Conservation (phyloP, 2,113 vertebrate genomes). For the Oxyruncus cristatus region DNA sequence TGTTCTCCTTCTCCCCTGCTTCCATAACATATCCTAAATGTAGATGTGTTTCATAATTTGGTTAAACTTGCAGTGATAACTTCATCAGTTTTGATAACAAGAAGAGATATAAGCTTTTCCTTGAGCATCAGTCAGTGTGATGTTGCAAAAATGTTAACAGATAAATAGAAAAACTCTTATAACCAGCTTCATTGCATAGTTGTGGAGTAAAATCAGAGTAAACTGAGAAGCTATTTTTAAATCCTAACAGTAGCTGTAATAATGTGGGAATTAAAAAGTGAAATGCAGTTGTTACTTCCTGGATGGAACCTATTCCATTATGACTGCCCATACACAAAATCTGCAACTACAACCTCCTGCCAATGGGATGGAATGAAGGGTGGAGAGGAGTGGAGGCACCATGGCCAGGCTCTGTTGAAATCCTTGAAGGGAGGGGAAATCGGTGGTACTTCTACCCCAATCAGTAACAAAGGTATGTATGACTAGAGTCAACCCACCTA, state of each 20-base stretch:
- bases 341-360: background rate
- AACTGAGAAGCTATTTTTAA: background rate
- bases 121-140: background rate
- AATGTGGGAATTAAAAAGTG: background rate
- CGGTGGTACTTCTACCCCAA: background rate
- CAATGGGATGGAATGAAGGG: background rate
- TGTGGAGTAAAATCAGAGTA: background rate
- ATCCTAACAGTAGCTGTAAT: too few species aligned
- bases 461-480: background rate
- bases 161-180: background rate
- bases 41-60: background rate
- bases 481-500: background rate
- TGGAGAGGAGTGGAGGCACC: background rate
- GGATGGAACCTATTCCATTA: background rate
- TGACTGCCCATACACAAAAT: background rate
- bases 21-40: background rate
- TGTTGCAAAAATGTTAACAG: rapidly evolving
- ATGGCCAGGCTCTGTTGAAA: background rate
- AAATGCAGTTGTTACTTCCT: background rate
- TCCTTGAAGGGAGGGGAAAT: background rate
- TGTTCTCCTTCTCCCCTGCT: rapidly evolving
- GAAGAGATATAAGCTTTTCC: background rate
- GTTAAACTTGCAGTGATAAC: background rate
- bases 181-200: background rate
- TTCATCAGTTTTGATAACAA: background rate